Evolutionary conservation across 1,140 invertebrate species (phyloP), one percentile per base, ranked within the genome.

Genomic region (Eupeodes corollae): DNA sequence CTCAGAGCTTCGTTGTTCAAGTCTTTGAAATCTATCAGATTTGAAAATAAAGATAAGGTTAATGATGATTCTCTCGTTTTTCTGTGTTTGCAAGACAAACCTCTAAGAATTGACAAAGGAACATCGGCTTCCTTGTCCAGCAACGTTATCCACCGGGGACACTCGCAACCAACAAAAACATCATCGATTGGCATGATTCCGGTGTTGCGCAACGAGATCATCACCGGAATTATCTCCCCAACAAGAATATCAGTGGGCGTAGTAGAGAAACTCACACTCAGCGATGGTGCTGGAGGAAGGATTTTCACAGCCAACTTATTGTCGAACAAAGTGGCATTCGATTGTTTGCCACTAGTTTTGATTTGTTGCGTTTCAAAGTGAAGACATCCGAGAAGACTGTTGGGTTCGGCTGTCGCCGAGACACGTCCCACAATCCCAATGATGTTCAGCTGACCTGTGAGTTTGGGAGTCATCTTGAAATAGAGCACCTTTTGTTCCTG

Each of bases 231-330:
- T 21, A 87, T 73, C 66, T 87, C 83, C 8, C 84, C 82, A 52
- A 79, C 78, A 12, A 86, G 58, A 58, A 86, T 71, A 47, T 80
- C 75, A 8, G 63, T 66, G 19, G 77, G 77, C 33, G 86, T 70
- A 52, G 80, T 73, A 37, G 72, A 74, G 55, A 87, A 86, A 26
- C 72, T 73, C 66, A 87, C 84, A 70, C 84, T 79, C 56, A 88
- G 70, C 58, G 80, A 80, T 1, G 86, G 84, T n/a, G 80, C 74
- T 46, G 76, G 73, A 3, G 82, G 75, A 21, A 82, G 77, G 38
- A 86, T 70, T 52, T 74, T 76, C 48, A 86, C 79, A 47, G 76
- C 71, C 15, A 86, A 62, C 56, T 78, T 72, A 47, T 75, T 75
- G 60, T 83, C 78, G 38, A 67, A 57, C 5, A 69, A 67, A 18